Evolutionary conservation across 2,888 invertebrate genomes (phyloP).

Genomic region (Spisula solida): DNA sequence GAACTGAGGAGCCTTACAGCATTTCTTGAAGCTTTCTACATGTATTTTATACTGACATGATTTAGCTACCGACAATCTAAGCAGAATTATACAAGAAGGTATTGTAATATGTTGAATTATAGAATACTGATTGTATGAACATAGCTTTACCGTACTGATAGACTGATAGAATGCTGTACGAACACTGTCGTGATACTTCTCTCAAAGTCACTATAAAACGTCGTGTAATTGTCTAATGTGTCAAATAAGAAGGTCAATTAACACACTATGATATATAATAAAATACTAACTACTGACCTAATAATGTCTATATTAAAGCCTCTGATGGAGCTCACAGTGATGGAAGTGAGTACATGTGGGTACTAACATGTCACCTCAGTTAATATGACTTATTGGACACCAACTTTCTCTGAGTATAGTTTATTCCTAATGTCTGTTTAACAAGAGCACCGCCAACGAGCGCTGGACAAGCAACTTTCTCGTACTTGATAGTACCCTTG

Average conservation of each 20-base stretch:
- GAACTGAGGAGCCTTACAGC: no score
- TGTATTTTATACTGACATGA: background rate
- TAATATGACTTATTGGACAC: background rate
- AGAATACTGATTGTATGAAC: background rate
- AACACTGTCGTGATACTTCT: background rate
- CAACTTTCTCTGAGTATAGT: background rate
- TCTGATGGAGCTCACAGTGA: no score
- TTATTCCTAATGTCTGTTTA: background rate
- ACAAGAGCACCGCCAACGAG: no score
- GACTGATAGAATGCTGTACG: background rate
- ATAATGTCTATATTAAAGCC: no score
- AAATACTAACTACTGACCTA: no score
- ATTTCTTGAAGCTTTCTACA: no score
- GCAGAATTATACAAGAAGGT: background rate
- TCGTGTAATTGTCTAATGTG: background rate
- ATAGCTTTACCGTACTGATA: no score
- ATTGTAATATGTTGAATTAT: background rate
- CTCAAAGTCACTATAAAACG: background rate
- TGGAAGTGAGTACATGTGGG: no score
- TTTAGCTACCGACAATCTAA: background rate
- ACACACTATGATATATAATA: background rate
- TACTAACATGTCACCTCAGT: background rate
- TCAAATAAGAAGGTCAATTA: background rate
- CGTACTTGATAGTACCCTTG: no score
- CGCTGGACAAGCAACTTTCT: no score